Conservation (phyloP, 2,797 vertebrate genomes). For the Choloepus didactylus region DNA sequence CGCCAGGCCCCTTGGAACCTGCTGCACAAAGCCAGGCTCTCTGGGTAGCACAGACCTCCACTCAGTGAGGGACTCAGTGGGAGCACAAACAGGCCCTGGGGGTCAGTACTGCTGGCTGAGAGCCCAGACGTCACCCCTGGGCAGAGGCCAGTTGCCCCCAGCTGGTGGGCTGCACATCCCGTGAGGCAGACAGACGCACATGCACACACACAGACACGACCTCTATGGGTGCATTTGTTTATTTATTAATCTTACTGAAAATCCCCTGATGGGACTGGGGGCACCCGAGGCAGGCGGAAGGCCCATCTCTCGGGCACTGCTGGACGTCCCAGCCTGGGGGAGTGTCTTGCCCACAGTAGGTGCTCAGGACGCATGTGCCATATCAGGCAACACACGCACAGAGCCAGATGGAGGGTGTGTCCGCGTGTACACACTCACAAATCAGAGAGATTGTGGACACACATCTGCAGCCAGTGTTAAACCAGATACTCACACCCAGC, state of each 20-base stretch:
- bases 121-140: neutral
- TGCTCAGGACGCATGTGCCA: neutral
- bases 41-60: fast-evolving
- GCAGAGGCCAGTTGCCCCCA: too few relatives aligned
- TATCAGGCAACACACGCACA: neutral
- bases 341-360: neutral
- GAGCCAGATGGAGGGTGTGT: neutral
- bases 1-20: fast-evolving
- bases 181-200: too few relatives aligned
- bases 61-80: neutral
- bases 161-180: too few relatives aligned
- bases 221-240: neutral
- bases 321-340: neutral
- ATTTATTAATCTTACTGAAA: neutral
- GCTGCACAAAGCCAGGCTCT: neutral
- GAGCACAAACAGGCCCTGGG: neutral
- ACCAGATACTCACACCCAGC: neutral
- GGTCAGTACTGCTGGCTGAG: too few relatives aligned
- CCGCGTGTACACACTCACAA: neutral
- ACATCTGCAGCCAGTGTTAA: neutral
- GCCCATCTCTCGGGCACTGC: too few relatives aligned
- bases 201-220: too few relatives aligned
- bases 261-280: neutral
- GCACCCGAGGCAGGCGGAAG: too few relatives aligned
- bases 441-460: neutral